Percentiles rank a stretch among this genome's conserved stretches.
Conservation (phyloP, 2,888 invertebrate genomes). For the Ryuthela nishihirai region DNA sequence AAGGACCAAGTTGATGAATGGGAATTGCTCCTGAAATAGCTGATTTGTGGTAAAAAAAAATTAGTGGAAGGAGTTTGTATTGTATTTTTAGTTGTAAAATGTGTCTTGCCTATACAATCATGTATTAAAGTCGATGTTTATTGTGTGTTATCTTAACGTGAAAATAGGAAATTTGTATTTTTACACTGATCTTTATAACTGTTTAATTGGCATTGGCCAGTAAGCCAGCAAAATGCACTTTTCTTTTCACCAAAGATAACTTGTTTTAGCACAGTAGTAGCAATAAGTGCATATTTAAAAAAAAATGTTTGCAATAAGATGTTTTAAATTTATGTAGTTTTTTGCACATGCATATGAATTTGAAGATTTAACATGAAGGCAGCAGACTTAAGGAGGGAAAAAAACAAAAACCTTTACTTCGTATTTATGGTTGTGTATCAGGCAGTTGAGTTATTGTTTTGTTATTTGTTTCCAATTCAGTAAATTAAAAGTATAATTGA, state of each 20-base stretch:
- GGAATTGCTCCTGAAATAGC: slow-evolving; percentile 23
- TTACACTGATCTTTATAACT: slow-evolving; percentile 35
- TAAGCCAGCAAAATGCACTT: slow-evolving; percentile 27
- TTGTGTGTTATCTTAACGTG: slow-evolving; percentile 27
- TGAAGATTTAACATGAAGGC: slow-evolving; percentile 26
- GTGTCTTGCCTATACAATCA: slow-evolving; percentile 38
- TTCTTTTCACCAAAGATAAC: slow-evolving; percentile 26
- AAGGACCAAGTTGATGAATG: slow-evolving; percentile 26
- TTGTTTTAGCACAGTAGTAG: slow-evolving; percentile 22
- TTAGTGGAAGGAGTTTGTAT: slow-evolving; percentile 21
- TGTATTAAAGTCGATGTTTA: slow-evolving; percentile 34
- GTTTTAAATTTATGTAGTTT: slow-evolving; percentile 21
- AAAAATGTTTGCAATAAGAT: slow-evolving; percentile 22
- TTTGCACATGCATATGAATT: slow-evolving; percentile 20
- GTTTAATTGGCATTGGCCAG: slow-evolving; percentile 29
- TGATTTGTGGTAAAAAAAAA: slow-evolving; percentile 12
- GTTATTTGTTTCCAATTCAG: slow-evolving; percentile 27
- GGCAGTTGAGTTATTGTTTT: slow-evolving; percentile 36
- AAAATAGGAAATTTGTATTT: slow-evolving; percentile 35
- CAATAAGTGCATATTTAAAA: slow-evolving; percentile 19
- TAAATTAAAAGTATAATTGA: no score
- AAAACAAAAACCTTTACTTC: no score
- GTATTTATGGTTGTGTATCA: slow-evolving; percentile 35
- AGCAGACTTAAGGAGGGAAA: slow-evolving; percentile 39
- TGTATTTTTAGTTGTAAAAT: slow-evolving; percentile 31